phyloP scores from a whole-genome alignment of 2,888 invertebrate genomes.

The Acleris sparsana region DNA sequence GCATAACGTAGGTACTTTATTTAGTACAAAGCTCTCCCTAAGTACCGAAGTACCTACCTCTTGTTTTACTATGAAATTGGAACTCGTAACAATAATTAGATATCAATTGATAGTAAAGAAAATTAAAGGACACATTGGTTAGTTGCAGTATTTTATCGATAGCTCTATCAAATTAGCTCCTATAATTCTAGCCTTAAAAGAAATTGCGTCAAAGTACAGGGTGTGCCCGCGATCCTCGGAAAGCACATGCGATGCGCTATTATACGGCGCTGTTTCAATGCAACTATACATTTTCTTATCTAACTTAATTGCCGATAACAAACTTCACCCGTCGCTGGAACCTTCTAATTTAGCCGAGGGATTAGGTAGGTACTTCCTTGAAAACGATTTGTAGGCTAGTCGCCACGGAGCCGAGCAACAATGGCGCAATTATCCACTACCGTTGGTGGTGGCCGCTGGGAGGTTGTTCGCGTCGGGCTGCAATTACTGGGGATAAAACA shows the following conservation, averaged over 20 bases:
- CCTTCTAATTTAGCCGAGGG: conserved; percentile 67
- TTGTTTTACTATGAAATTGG: no score
- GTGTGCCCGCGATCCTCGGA: conserved; percentile 45
- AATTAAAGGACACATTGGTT: neutral
- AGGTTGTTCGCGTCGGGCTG: conserved; percentile 59
- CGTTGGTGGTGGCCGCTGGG: conserved; percentile 62
- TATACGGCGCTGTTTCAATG: conserved; percentile 50
- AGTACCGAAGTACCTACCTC: no score
- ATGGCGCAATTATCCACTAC: conserved; percentile 79
- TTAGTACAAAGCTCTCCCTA: no score
- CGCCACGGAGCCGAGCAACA: conserved; percentile 65
- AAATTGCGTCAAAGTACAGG: conserved; percentile 53
- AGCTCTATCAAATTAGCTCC: conserved; percentile 34
- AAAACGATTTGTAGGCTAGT: conserved; percentile 65
- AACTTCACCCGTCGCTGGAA: conserved; percentile 59
- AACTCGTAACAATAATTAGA: no score
- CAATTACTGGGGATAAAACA: conserved; percentile 78
- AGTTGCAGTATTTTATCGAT: conserved; percentile 16
- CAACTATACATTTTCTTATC: conserved; percentile 70
- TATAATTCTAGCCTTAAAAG: conserved; percentile 30
- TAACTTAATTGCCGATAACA: conserved; percentile 71
- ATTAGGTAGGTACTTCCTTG: conserved; percentile 57
- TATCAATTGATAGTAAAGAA: neutral
- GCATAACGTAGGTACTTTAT: no score
- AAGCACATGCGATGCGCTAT: conserved; percentile 59